Conservation (phyloP, 30 jellyfish, hydroid and myxozoan genomes). For the Cassiopea andromeda region DNA sequence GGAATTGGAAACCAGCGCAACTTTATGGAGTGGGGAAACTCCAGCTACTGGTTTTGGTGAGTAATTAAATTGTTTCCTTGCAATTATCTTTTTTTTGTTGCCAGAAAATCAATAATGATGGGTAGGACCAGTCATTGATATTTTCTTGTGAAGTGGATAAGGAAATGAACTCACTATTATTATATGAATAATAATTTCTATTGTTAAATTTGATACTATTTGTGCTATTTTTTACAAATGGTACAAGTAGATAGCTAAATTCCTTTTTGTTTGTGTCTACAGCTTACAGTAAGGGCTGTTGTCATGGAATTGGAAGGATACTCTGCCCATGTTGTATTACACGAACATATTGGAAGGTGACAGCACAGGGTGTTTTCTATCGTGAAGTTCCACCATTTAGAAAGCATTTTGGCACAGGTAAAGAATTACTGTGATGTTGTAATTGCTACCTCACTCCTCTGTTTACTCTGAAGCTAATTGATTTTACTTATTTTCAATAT, state of each 20-base stretch:
- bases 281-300: conserved; percentile 89
- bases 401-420: conserved; percentile 94
- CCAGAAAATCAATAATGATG: too few species aligned
- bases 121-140: too few species aligned
- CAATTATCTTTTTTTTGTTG: background rate
- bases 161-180: too few species aligned
- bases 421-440: background rate
- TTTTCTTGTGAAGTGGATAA: too few species aligned
- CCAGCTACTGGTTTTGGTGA: conserved; percentile 95
- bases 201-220: too few species aligned
- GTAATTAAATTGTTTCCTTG: conserved; percentile 9
- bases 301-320: conserved; percentile 79
- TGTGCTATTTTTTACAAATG: too few species aligned
- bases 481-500: too few species aligned
- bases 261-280: background rate
- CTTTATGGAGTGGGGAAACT: conserved; percentile 98
- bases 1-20: conserved; percentile 88
- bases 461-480: too few species aligned
- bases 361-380: conserved; percentile 98
- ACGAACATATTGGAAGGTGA: conserved; percentile 98
- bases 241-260: too few species aligned
- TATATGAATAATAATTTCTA: too few species aligned
- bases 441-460: too few species aligned
- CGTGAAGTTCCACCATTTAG: conserved; percentile 96
- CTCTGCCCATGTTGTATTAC: conserved; percentile 91